These are phyloP conservation scores for Dynastes grantii DNA, from an alignment of 2,888 invertebrate genomes.

Conservation along the genomic window DNA sequence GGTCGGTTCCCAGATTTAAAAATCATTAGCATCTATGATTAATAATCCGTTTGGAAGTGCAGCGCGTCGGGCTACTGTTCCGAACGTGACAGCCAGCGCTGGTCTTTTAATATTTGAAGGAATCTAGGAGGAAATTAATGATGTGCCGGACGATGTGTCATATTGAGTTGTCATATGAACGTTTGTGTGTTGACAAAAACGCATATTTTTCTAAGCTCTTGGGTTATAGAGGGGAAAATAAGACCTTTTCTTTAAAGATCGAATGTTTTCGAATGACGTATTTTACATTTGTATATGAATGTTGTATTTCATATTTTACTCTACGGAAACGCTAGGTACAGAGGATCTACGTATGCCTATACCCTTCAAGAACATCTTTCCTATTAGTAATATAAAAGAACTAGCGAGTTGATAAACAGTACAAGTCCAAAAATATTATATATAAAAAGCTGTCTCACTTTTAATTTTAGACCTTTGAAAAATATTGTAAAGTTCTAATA, in stretches of 20 bases:
- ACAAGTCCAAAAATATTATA: too few species aligned
- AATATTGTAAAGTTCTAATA: too few species aligned
- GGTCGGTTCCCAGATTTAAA: slow-evolving; percentile 41
- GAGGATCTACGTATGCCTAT: too few species aligned
- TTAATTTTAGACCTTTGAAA: too few species aligned
- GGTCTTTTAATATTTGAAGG: slow-evolving; percentile 17
- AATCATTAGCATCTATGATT: slow-evolving; percentile 42
- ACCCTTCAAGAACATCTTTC: too few species aligned
- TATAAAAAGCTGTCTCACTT: too few species aligned
- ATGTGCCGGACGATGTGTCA: slow-evolving; percentile 48
- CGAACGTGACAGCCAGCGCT: not conserved
- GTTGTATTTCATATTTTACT: too few species aligned
- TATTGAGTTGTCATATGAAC: slow-evolving; percentile 54
- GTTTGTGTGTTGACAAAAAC: slow-evolving; percentile 52
- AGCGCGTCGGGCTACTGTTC: slow-evolving; percentile 32
- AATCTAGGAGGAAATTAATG: slow-evolving; percentile 42
- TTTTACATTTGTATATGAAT: not conserved
- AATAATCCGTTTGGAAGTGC: slow-evolving; percentile 30
- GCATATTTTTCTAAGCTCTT: slow-evolving; percentile 49
- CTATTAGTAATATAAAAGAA: too few species aligned
- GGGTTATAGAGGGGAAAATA: not conserved
- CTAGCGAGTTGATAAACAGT: too few species aligned
- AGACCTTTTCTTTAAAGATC: not conserved
- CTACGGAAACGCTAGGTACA: too few species aligned
- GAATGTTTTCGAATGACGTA: not conserved